Base-by-base conservation (phyloP, 2,113 vertebrate genomes). In the Falco punctatus region DNA sequence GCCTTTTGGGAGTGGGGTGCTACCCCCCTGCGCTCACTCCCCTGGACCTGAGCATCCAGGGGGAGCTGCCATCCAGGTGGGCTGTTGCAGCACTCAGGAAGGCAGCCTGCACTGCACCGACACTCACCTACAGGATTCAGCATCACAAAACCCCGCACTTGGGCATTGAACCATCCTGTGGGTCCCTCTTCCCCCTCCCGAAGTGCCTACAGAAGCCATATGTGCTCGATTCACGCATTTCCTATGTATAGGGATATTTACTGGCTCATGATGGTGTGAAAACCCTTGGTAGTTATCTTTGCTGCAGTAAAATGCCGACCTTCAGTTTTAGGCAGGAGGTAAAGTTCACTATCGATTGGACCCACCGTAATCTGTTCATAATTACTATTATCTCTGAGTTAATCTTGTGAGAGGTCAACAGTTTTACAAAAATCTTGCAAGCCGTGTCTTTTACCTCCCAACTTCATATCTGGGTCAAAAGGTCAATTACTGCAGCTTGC, bases 331-430 rank as follows among this genome's bases (percentile, higher is more conserved):
- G 89, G 82, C 88, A 80, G 61, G 92, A 93, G 81, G 81, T 95
- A 96, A 94, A 96, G 85, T 93, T 97, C 96, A 46, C 77, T 40
- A 24, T 94, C 15, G 94, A 93, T 64, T 55, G 92, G 54, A n/a
- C 59, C 75, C 49, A 4, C 86, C 69, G 42, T 87, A 92, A 94
- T 71, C 97, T 79, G 92, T 84, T 95, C 64, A 83, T 94, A 96
- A 96, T 95, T 93, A 92, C 91, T 78, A 78, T 88, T 97, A 97
- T 97, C 97, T 97, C 89, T 4, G 3, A 52, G 91, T 82, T 71
- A 75, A 92, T 94, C 96, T 95, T 75, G 70, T 11, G 40, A 94
- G 96, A 96, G 95, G 96, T 94, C 91, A 96, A 58, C 79, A 86
- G 96, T 95, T 97, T 92, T 73, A 90, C 90, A 90, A 92, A 96